Conservation (phyloP, 2,888 invertebrate species). For the Pammene aurita region DNA sequence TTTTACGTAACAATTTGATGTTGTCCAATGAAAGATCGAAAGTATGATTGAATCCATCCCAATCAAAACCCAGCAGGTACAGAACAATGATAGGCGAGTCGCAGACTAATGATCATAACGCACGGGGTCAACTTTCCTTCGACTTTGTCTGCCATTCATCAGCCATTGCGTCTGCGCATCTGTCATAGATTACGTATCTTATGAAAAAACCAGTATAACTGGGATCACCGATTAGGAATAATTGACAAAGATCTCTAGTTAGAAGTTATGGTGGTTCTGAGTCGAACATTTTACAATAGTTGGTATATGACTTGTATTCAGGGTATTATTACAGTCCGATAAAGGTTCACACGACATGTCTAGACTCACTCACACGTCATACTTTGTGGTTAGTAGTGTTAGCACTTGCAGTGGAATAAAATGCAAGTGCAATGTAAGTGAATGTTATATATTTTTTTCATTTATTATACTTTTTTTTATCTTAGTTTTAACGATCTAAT, state of each 20-base stretch:
- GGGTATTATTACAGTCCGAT: not conserved
- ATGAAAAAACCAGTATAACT: not conserved
- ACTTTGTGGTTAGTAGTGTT: not conserved
- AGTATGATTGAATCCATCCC: constrained; percentile 24
- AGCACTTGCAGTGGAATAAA: too few relatives aligned
- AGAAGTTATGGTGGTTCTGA: not conserved
- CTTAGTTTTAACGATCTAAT: too few relatives aligned
- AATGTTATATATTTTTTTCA: too few relatives aligned
- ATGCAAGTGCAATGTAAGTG: too few relatives aligned
- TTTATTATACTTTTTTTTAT: too few relatives aligned
- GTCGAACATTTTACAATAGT: not conserved
- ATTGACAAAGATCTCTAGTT: not conserved
- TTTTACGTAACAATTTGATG: constrained; percentile 1
- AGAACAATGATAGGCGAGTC: constrained; percentile 22
- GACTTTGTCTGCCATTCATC: constrained; percentile 24
- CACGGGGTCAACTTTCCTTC: constrained; percentile 31
- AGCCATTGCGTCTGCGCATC: constrained; percentile 12
- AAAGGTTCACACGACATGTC: constrained; percentile 14
- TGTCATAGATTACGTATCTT: not conserved
- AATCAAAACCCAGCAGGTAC: constrained; percentile 30
- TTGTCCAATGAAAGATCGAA: constrained; percentile 20
- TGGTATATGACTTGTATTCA: not conserved
- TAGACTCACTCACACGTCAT: not conserved
- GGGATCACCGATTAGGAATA: not conserved
- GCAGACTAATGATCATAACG: constrained; percentile 31